Evolutionary conservation across 2,797 vertebrate species (phyloP).

Genomic region (Holocentrus rufus): DNA sequence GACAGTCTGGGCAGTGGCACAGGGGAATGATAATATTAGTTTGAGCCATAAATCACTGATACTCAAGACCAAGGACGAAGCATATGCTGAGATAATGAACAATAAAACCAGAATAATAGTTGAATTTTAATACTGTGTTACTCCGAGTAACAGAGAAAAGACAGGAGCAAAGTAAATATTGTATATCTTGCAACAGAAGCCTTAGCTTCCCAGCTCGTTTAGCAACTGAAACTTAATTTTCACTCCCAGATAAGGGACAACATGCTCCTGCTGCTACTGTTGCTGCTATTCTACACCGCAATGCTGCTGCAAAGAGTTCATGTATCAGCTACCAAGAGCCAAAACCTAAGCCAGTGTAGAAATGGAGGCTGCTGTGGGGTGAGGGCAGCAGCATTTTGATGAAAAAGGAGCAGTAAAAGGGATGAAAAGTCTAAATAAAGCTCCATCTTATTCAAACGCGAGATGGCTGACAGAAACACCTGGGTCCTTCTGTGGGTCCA

Average conservation of each 20-base stretch:
- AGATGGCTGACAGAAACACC: slow-evolving; percentile 57
- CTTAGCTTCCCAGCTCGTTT: neutral
- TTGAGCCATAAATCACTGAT: slow-evolving; percentile 33
- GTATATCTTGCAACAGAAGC: neutral
- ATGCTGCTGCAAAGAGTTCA: neutral
- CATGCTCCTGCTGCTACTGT: neutral
- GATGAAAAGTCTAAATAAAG: slow-evolving; percentile 41
- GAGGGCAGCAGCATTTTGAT: slow-evolving; percentile 19
- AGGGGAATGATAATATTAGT: slow-evolving; percentile 37
- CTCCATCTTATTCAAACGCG: slow-evolving; percentile 29
- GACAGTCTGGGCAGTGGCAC: slow-evolving; percentile 55
- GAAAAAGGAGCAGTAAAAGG: slow-evolving; percentile 18
- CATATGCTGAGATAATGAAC: slow-evolving; percentile 3
- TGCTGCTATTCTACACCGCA: neutral
- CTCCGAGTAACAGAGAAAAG: neutral
- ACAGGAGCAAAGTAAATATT: neutral
- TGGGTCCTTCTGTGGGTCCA: slow-evolving; percentile 55
- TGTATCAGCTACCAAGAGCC: neutral
- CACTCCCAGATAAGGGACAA: neutral
- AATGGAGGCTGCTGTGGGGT: slow-evolving; percentile 22
- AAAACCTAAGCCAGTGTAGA: slow-evolving; percentile 11
- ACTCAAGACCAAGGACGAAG: slow-evolving; percentile 12
- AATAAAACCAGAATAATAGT: neutral
- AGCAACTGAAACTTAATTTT: neutral
- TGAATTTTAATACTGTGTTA: neutral